phyloP scores from a whole-genome alignment of 2,797 vertebrate genomes.

The Coregonus suidteri region DNA sequence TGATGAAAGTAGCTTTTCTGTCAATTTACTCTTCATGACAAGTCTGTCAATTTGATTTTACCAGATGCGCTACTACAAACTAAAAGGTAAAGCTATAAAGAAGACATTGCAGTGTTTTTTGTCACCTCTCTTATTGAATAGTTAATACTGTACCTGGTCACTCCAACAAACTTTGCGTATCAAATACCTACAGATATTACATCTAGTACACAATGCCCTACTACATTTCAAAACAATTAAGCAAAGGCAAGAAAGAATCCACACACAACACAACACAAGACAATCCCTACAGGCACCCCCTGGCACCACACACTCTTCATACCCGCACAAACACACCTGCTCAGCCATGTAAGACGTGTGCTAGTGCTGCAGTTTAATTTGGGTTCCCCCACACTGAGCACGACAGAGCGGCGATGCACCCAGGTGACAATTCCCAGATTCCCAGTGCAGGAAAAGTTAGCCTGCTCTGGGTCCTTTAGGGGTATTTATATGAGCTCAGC shows the following conservation, averaged over 20 bases:
- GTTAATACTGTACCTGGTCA: too few species aligned
- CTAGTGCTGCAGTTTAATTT: constrained; percentile 58
- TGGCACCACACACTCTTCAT: constrained; percentile 43
- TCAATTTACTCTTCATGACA: too few species aligned
- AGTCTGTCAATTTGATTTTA: too few species aligned
- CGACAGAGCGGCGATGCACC: constrained; percentile 23
- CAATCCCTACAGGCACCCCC: constrained; percentile 64
- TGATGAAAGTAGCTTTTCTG: too few species aligned
- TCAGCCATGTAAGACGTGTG: constrained; percentile 57
- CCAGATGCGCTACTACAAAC: too few species aligned
- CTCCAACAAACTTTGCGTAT: too few species aligned
- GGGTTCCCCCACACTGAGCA: constrained; percentile 59
- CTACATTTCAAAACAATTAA: too few species aligned
- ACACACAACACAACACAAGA: constrained; percentile 50
- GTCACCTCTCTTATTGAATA: too few species aligned
- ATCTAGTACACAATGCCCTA: too few species aligned
- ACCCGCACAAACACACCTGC: constrained; percentile 34
- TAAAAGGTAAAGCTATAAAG: too few species aligned
- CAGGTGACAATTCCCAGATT: constrained; percentile 58
- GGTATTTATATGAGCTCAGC: constrained; percentile 66
- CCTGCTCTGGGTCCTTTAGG: constrained; percentile 41
- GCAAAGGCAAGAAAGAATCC: constrained; percentile 53
- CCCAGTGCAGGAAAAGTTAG: constrained; percentile 46
- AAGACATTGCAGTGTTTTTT: too few species aligned
- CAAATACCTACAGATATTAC: too few species aligned